Base-by-base conservation (phyloP, 2,113 vertebrate species). In the Prionailurus viverrinus region DNA sequence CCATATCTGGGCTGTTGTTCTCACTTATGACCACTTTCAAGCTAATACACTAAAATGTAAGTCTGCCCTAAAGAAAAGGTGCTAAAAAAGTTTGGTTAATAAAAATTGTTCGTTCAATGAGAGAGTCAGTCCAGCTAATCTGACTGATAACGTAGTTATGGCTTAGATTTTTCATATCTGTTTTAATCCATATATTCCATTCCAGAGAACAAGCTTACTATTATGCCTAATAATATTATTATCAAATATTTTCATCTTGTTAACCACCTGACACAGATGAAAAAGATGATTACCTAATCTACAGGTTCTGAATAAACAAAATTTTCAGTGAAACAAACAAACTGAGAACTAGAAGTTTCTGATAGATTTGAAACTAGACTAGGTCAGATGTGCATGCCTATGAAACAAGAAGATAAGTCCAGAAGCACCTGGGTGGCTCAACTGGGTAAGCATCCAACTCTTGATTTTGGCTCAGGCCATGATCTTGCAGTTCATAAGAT, bases 261-360 rank as follows among this genome's bases (percentile, higher is more conserved):
- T 82, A 90, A 55, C 10, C n/a, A 93, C 25, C 9, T 45, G 10
- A 76, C 27, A 86, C 66, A 53, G 58, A 61, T 21, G 39, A 89
- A 39, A 13, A 53, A 94, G 29, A 36, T 41, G 29, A 21, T 68
- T n/a, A n/a, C 9, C 10, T 55, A 21, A 79, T 69, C 83, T 55
- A 53, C 3, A 76, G 14, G 3, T 88, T 88, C 85, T 84, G 14
- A 65, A 96, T 68, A 68, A 92, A 84, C n/a, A 29, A 63, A 81
- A 81, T 88, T 84, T 96, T 83, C 76, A 36, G 45, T n/a, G 8
- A 95, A 85, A 84, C 36, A 93, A 79, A 45, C 48, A 69, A 86
- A 33, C 19, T 9, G 14, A 96, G 29, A 92, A 76, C 9, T 16
- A 58, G 51, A 83, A 76, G 65, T 33, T 85, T 58, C 78, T 92